These are phyloP conservation scores for Entomyzon cyanotis DNA, from an alignment of 2,113 vertebrate genomes.

Conservation along the genomic window DNA sequence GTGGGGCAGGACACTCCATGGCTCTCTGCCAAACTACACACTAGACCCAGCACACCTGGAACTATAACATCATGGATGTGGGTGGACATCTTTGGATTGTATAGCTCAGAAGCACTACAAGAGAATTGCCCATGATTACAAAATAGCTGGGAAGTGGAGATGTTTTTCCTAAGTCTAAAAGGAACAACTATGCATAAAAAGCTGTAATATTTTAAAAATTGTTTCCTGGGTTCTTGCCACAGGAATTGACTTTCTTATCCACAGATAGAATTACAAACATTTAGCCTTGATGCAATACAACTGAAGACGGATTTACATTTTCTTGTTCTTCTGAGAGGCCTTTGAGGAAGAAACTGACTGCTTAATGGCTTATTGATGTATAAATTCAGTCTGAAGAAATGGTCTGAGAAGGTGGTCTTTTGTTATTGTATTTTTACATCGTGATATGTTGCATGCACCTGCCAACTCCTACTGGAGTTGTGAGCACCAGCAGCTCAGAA, in stretches of 20 bases:
- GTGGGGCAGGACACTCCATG: constrained; percentile 92
- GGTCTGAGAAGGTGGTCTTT: neutral
- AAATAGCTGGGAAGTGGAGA: neutral
- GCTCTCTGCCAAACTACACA: constrained; percentile 71
- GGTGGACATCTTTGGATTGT: neutral
- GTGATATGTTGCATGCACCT: neutral
- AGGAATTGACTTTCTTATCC: neutral
- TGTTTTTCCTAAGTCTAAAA: neutral
- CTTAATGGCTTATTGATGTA: neutral
- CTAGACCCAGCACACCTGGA: neutral
- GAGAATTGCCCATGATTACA: neutral
- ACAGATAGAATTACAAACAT: neutral
- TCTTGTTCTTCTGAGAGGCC: neutral
- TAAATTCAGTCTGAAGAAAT: neutral
- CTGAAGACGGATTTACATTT: neutral
- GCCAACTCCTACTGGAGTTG: neutral
- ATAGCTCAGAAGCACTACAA: neutral
- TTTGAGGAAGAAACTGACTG: neutral
- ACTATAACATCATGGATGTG: neutral
- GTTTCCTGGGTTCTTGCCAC: neutral
- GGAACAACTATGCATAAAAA: neutral
- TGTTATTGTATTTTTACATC: neutral
- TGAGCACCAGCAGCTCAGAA: neutral
- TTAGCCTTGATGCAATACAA: neutral
- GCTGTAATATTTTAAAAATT: neutral